phyloP scores from a whole-genome alignment of 2,113 vertebrate species.

The Pseudorasbora parva region DNA sequence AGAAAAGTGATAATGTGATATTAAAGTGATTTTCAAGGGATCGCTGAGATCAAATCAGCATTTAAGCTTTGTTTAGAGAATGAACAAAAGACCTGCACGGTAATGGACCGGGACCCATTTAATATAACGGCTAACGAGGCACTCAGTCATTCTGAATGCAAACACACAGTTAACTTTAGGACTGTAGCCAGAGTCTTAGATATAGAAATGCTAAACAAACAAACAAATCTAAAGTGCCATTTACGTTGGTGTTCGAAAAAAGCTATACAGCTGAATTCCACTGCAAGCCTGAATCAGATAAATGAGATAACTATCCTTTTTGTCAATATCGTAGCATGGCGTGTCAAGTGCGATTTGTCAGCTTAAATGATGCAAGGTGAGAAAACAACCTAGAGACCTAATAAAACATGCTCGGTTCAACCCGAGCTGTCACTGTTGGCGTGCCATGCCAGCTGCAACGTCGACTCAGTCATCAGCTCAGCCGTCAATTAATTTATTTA shows the following conservation, averaged over 20 bases:
- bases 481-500: conserved; percentile 51
- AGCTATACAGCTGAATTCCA: background rate
- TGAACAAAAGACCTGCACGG: background rate
- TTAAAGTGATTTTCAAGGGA: background rate
- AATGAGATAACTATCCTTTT: conserved; percentile 42
- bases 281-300: conserved; percentile 27
- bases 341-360: conserved; percentile 48
- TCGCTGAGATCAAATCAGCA: background rate
- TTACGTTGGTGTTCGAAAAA: background rate
- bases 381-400: conserved; percentile 45
- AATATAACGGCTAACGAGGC: conserved; percentile 15
- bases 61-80: conserved; percentile 25
- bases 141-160: conserved; percentile 7
- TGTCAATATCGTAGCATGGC: conserved; percentile 42
- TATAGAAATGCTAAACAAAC: conserved; percentile 16
- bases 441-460: conserved; percentile 12
- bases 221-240: conserved; percentile 33
- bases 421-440: conserved; percentile 24
- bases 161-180: background rate
- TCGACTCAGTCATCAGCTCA: conserved; percentile 35
- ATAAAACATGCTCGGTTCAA: conserved; percentile 37
- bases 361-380: conserved; percentile 52
- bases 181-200: conserved; percentile 5
- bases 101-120: conserved; percentile 2
- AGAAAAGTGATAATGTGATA: background rate